phyloP scores from a whole-genome alignment of 1,140 invertebrate species.

The Lucilia sericata region DNA sequence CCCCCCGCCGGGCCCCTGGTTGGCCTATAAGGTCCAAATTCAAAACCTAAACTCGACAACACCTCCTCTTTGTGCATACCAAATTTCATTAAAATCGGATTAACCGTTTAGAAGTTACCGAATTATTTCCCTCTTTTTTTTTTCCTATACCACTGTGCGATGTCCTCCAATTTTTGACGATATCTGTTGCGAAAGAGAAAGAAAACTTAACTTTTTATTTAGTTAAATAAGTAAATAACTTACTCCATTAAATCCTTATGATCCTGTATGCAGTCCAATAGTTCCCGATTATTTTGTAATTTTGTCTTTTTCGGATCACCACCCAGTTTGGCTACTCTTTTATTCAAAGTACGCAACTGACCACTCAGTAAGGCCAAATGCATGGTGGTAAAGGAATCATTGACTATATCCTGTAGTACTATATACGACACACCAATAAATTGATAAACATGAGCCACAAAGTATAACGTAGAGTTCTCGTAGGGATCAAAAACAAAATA shows the following conservation, averaged over 20 bases:
- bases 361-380: slow-evolving; percentile 30
- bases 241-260: slow-evolving; percentile 42
- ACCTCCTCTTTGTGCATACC: no score
- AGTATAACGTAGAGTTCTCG: neutral
- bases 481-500: slow-evolving; percentile 45
- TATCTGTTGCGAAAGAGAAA: slow-evolving; percentile 46
- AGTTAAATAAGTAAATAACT: neutral
- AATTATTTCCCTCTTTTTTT: no score
- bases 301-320: neutral
- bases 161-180: slow-evolving; percentile 45
- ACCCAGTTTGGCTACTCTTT: slow-evolving; percentile 30
- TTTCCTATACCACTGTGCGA: no score
- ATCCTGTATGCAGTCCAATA: slow-evolving; percentile 37
- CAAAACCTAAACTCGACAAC: no score
- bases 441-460: slow-evolving; percentile 39
- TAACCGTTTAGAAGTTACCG: no score
- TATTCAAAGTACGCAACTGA: slow-evolving; percentile 23
- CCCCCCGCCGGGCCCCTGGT: no score
- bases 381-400: slow-evolving; percentile 31
- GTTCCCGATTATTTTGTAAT: neutral
- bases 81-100: no score
- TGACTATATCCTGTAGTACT: slow-evolving; percentile 22
- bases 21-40: no score
- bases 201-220: no score
- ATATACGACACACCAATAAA: slow-evolving; percentile 6